A percentile compares a stretch with the other conserved stretches of the same genome.
phyloP scores from a whole-genome alignment of 2,797 vertebrate genomes.

The Epinephelus coioides region DNA sequence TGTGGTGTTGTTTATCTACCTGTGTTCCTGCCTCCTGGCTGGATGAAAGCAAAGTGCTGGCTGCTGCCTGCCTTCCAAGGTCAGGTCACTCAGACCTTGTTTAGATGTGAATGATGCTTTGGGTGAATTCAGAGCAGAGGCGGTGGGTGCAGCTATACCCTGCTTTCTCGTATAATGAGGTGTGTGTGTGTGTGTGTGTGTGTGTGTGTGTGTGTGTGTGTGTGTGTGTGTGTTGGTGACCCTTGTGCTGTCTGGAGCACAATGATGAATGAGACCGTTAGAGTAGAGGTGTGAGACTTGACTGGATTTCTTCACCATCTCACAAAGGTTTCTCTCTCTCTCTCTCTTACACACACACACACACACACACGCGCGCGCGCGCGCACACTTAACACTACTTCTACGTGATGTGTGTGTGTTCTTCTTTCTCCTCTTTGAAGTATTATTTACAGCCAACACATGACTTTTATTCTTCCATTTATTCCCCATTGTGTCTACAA shows the following conservation, averaged over 20 bases:
- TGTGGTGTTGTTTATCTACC: slow-evolving; percentile 13
- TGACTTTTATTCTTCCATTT: slow-evolving; percentile 12
- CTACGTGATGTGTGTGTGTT: background rate
- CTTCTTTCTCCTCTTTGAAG: background rate
- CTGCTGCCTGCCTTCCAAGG: slow-evolving; percentile 48
- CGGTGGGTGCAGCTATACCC: slow-evolving; percentile 12
- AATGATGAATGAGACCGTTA: slow-evolving; percentile 69
- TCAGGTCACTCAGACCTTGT: slow-evolving; percentile 63
- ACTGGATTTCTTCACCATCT: slow-evolving; percentile 40
- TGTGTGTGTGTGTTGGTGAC: slow-evolving; percentile 32
- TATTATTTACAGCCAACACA: slow-evolving; percentile 10
- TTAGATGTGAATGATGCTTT: slow-evolving; percentile 47
- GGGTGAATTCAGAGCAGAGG: slow-evolving; percentile 40
- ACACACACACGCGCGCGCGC: background rate
- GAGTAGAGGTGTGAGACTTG: slow-evolving; percentile 55
- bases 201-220: slow-evolving; percentile 28
- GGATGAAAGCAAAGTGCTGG: slow-evolving; percentile 36
- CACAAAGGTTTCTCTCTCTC: background rate
- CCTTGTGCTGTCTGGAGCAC: slow-evolving; percentile 55
- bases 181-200: slow-evolving; percentile 33
- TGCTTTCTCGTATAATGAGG: slow-evolving; percentile 52
- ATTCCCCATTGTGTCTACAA: background rate
- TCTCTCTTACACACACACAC: background rate
- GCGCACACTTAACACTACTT: background rate
- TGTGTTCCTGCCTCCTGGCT: slow-evolving; percentile 23